phyloP scores from a whole-genome alignment of 2,888 invertebrate species.

The Mayetiola destructor region DNA sequence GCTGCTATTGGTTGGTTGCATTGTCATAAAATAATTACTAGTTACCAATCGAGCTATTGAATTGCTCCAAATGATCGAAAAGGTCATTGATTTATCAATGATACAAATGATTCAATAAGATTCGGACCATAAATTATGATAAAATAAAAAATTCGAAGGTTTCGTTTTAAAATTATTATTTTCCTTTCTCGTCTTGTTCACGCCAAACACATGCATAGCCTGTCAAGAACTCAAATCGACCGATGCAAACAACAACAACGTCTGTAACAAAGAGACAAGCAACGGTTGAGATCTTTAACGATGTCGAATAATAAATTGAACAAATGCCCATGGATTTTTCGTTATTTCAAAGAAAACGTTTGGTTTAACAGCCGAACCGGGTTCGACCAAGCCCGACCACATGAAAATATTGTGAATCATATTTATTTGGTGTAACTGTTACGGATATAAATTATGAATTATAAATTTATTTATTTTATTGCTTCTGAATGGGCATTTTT shows the following conservation, averaged over 20 bases:
- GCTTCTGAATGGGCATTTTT: no score
- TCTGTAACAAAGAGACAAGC: not conserved
- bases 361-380: not conserved
- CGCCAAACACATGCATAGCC: no score
- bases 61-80: not conserved
- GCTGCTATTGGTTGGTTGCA: not conserved
- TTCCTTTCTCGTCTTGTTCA: no score
- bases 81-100: conserved; percentile 13
- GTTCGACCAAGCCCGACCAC: no score
- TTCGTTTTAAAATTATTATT: no score
- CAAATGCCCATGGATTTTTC: not conserved
- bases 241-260: not conserved
- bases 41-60: conserved; percentile 1
- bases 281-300: no score
- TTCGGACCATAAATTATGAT: conserved; percentile 6
- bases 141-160: conserved; percentile 12
- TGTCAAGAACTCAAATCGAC: no score
- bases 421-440: conserved; percentile 3
- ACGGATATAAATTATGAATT: conserved; percentile 7
- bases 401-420: conserved; percentile 4
- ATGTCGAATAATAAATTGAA: no score
- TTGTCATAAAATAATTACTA: conserved; percentile 10
- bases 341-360: not conserved
- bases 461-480: no score
- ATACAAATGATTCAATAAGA: conserved; percentile 11